A percentile compares a stretch with the other conserved stretches of the same genome.
These are phyloP conservation scores for Neoseiulus cucumeris DNA, from an alignment of 1,140 invertebrate species.

Conservation along the genomic window DNA sequence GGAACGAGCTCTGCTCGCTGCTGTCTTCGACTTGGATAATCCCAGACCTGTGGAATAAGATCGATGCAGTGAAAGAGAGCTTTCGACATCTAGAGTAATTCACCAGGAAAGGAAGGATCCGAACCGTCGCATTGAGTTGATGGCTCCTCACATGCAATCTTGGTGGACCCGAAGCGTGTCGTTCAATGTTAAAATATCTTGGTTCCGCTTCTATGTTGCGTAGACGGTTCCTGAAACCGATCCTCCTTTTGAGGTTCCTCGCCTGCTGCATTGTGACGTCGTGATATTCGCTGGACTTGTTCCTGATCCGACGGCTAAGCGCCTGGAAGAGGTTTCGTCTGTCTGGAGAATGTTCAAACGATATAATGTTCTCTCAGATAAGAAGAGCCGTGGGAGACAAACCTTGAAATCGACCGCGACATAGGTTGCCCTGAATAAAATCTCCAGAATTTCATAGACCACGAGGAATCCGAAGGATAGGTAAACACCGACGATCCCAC, in stretches of 20 bases:
- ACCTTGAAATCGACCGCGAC: slow-evolving; percentile 4
- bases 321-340: background rate
- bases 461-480: background rate
- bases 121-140: background rate
- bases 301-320: background rate
- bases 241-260: background rate
- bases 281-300: background rate
- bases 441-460: background rate
- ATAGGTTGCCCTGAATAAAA: background rate
- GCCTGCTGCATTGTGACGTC: background rate
- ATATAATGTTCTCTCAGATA: background rate
- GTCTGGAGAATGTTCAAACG: background rate
- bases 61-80: background rate
- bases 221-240: background rate
- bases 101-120: background rate
- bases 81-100: background rate
- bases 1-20: background rate
- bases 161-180: background rate
- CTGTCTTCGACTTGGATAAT: background rate
- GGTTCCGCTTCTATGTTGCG: background rate
- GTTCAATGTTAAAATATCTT: background rate
- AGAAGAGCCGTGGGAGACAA: background rate
- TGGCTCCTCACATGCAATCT: background rate
- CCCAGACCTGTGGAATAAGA: background rate
- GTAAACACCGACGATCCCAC: slow-evolving; percentile 1